Evolutionary conservation across 35 echinoderm and acorn worm genomes (phyloP), one percentile per base, ranked within the genome.

Genomic region (Stichopus chloronotus): DNA sequence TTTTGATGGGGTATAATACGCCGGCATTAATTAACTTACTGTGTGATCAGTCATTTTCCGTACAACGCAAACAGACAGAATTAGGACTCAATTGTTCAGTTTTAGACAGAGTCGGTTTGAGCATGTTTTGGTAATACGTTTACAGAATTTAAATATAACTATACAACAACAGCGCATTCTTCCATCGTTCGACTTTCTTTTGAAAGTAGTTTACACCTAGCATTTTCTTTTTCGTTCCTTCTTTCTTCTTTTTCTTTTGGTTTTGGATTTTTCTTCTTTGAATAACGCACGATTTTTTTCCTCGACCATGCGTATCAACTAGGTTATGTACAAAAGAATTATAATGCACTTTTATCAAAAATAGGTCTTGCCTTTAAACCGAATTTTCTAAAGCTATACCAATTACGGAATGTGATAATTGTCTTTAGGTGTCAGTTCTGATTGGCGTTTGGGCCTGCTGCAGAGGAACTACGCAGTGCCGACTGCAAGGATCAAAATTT

Each of bases 301-400:
- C 12, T 72, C 69, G 69, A 72, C 69, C 13, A 85, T 8, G 82
- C 82, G 52, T 85, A 58, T 22, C 82, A 85, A 85, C 13, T 85
- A 16, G 82, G 82, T 85, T 85, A 85, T 7, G 17, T 58, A 85
- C 82, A 85, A 85, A 58, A 59, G 82, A 24, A 14, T 19, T 53
- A 14, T 58, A 58, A 20, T n/a, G 56, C 82, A 85, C 82, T 85
- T 85, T 84, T 83, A 58, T 85, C 82, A 57, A 23, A 72, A 72
- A 17, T 22, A 85, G 82, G 82, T 58, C 82, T 85, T 85, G 56
- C 19, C 21, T 72, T 72, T 72, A 72, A 72, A 72, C 6, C 19
- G 13, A 72, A 72, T 19, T 72, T 72, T 72, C 69, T 72, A 72
- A 72, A 72, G 69, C 69, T 72, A 72, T 72, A 72, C 69, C 69